Conservation (phyloP, 92 coral and sea anemone genomes). For the Phymanthus crucifer region DNA sequence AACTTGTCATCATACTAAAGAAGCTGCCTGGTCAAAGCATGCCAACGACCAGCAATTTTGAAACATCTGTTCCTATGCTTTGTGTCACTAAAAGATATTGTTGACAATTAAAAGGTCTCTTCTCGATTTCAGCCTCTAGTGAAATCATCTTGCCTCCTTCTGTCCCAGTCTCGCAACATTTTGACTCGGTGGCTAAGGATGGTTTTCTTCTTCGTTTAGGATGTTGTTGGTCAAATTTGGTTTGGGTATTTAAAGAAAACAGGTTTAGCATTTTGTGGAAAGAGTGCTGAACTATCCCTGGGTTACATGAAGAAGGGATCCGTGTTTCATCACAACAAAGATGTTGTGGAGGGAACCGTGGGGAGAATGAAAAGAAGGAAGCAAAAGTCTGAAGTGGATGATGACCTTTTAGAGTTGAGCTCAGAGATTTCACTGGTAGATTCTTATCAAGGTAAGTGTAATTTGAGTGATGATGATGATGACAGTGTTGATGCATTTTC, state of each 20-base stretch:
- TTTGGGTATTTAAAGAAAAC: constrained; percentile 65
- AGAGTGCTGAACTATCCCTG: neutral
- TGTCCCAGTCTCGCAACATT: too few species aligned
- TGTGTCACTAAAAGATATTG: too few species aligned
- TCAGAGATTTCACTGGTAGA: constrained; percentile 78
- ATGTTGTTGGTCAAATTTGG: constrained; percentile 91
- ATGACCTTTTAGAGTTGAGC: constrained; percentile 73
- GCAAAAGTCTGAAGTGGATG: neutral
- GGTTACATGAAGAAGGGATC: neutral
- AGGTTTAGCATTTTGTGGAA: constrained; percentile 11
- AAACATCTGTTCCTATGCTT: too few species aligned
- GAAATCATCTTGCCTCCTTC: too few species aligned
- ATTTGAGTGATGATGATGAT: too few species aligned
- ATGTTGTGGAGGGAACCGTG: constrained; percentile 17
- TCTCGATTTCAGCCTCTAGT: too few species aligned
- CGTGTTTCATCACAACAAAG: constrained; percentile 25
- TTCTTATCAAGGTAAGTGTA: constrained; percentile 59
- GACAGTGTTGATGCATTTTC: too few species aligned
- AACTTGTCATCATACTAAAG: too few species aligned
- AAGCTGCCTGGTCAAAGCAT: too few species aligned
- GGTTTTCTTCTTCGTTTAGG: constrained; percentile 49
- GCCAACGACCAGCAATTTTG: too few species aligned
- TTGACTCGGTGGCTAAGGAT: too few species aligned
- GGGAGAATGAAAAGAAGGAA: constrained; percentile 22
- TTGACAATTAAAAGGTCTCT: too few species aligned